Conservation (phyloP, 2,797 vertebrate species). For the Pseudotriccus pelzelni region DNA sequence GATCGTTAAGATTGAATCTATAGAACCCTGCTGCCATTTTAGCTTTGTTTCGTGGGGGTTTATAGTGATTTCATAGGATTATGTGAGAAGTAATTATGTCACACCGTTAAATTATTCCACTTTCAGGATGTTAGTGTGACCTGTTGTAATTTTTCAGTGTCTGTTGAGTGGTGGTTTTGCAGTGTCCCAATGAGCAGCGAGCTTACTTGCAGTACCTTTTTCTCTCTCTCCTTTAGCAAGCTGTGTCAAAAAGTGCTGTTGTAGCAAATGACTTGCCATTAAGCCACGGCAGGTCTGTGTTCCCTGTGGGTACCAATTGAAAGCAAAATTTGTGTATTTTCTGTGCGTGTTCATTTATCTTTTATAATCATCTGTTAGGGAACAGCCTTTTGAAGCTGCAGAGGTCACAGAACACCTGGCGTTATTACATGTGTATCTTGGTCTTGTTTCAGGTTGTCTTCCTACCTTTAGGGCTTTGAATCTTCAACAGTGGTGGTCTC, state of each 20-base stretch:
- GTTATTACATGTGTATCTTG: neutral
- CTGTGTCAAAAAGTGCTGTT: neutral
- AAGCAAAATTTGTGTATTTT: neutral
- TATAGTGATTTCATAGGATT: neutral
- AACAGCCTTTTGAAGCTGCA: neutral
- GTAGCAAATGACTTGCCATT: neutral
- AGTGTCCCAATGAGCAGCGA: neutral
- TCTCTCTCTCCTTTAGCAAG: neutral
- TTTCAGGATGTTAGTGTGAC: neutral
- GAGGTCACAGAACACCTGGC: neutral
- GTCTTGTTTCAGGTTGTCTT: neutral
- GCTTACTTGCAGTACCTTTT: neutral
- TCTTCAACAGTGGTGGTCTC: neutral
- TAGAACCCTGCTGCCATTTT: neutral
- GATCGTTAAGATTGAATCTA: neutral
- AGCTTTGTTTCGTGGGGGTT: fast-evolving
- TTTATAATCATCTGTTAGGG: neutral
- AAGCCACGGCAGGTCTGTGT: neutral
- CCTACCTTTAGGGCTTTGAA: neutral
- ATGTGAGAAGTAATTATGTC: neutral
- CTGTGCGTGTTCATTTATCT: neutral
- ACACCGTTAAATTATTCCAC: neutral
- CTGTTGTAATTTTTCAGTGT: neutral
- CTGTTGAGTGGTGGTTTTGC: neutral
- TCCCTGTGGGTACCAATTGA: neutral